A percentile compares a stretch with the other conserved stretches of the same genome.
Conservation (phyloP, 2,888 invertebrate species). For the Plagiodera versicolora region DNA sequence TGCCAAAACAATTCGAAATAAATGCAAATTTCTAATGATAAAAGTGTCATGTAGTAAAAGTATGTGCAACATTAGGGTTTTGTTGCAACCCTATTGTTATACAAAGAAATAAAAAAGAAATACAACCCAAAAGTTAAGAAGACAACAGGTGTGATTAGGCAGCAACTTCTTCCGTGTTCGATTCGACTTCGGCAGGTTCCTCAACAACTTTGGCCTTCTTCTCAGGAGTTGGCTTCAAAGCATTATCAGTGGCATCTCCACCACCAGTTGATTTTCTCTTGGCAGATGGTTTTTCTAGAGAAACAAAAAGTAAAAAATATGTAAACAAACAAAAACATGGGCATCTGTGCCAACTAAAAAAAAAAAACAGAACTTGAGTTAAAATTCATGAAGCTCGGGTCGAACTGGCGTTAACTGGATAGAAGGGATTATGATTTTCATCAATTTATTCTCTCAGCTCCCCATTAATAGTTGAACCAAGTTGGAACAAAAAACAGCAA, state of each 20-base stretch:
- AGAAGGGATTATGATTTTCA: no score
- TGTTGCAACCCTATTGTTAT: slow-evolving; percentile 41
- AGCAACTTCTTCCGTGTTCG: slow-evolving; percentile 60
- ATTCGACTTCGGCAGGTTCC: slow-evolving; percentile 62
- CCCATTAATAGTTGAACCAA: no score
- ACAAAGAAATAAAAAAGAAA: slow-evolving; percentile 36
- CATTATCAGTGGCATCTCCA: slow-evolving; percentile 57
- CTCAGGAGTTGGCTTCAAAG: slow-evolving; percentile 67
- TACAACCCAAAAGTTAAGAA: slow-evolving; percentile 32
- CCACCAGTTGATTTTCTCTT: slow-evolving; percentile 69
- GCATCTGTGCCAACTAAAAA: no score
- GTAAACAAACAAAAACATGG: no score
- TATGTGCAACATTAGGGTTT: slow-evolving; percentile 41
- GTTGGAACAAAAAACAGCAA: no score
- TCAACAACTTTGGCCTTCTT: slow-evolving; percentile 70
- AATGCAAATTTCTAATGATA: slow-evolving; percentile 46
- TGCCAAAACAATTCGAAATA: slow-evolving; percentile 42
- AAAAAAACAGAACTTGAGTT: no score
- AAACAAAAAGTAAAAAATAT: neutral
- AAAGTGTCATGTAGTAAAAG: slow-evolving; percentile 40
- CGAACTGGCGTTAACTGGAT: no score
- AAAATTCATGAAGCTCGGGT: no score
- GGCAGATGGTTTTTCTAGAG: slow-evolving; percentile 8
- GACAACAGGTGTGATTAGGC: slow-evolving; percentile 54
- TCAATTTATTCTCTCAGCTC: no score